phyloP scores from a whole-genome alignment of 2,888 invertebrate species.

The Piscicola geometra region DNA sequence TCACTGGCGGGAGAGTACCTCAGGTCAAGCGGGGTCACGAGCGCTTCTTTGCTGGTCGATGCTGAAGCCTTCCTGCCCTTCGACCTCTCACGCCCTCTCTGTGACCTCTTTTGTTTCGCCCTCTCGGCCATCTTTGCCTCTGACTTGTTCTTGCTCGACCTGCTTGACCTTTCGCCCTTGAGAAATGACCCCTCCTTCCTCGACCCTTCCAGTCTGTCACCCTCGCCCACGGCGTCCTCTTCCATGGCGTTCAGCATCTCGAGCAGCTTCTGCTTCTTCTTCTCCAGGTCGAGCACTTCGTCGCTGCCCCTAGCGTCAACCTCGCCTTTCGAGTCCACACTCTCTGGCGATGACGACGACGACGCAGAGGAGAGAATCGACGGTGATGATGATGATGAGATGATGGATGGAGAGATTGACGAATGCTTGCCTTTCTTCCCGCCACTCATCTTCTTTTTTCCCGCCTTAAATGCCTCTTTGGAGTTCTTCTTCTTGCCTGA shows the following conservation, averaged over 20 bases:
- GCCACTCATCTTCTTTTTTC: not conserved
- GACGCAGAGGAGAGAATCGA: not conserved
- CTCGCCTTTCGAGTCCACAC: slow-evolving; percentile 34
- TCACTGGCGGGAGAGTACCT: slow-evolving; percentile 13
- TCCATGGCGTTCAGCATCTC: slow-evolving; percentile 52
- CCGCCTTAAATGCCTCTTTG: not conserved
- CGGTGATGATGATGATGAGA: slow-evolving; percentile 17
- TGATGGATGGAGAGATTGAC: slow-evolving; percentile 5
- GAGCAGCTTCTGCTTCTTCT: slow-evolving; percentile 52
- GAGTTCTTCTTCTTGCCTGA: not conserved
- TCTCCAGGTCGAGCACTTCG: slow-evolving; percentile 43
- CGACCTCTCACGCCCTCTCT: not conserved
- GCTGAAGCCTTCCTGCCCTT: not conserved
- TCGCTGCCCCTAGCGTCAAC: slow-evolving; percentile 32
- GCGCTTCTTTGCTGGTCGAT: not conserved
- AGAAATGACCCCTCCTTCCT: not conserved
- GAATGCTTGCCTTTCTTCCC: not conserved
- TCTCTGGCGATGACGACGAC: slow-evolving; percentile 20
- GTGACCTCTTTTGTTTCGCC: not conserved
- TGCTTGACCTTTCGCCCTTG: not conserved
- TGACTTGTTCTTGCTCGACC: not conserved
- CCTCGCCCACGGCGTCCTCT: slow-evolving; percentile 46
- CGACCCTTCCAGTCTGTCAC: slow-evolving; percentile 18
- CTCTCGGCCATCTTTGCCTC: not conserved
- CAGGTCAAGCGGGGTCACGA: not conserved